These are phyloP conservation scores for Scarus forsteni DNA, from an alignment of 2,797 vertebrate species.

Conservation along the genomic window DNA sequence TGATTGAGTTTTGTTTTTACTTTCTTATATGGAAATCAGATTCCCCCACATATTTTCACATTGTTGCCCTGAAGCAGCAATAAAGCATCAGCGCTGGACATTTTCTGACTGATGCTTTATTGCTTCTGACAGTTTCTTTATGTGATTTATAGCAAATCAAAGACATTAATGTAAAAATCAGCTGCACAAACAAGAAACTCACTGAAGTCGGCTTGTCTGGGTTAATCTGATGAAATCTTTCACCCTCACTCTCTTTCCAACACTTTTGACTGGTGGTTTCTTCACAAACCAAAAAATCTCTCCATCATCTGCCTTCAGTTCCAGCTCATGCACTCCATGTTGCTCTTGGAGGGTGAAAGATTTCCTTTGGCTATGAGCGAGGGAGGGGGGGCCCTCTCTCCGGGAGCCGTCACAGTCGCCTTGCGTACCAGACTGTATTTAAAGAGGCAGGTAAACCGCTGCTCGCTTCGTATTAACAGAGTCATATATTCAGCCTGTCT, in stretches of 20 bases:
- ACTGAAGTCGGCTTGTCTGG: neutral
- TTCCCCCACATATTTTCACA: neutral
- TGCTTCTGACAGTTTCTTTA: neutral
- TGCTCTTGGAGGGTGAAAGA: constrained; percentile 64
- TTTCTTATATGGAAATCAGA: neutral
- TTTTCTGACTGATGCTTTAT: neutral
- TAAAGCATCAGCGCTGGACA: neutral
- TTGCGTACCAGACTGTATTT: constrained; percentile 58
- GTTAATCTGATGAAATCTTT: constrained; percentile 11
- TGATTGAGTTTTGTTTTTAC: neutral
- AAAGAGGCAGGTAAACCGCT: constrained; percentile 77
- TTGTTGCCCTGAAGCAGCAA: neutral
- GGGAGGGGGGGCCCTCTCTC: constrained; percentile 37
- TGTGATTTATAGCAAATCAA: neutral
- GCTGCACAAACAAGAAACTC: constrained; percentile 1
- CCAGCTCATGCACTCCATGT: constrained; percentile 63
- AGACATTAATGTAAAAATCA: neutral
- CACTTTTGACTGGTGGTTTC: constrained; percentile 33
- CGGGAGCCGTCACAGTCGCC: constrained; percentile 57
- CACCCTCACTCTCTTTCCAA: constrained; percentile 19
- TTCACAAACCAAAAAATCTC: constrained; percentile 39
- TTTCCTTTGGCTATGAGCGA: constrained; percentile 53
- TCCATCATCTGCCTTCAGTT: constrained; percentile 58
- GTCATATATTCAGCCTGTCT: constrained; percentile 70
- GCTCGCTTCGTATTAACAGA: constrained; percentile 61